phyloP scores from a whole-genome alignment of 2,888 invertebrate species.

The Nyleta sp. region DNA sequence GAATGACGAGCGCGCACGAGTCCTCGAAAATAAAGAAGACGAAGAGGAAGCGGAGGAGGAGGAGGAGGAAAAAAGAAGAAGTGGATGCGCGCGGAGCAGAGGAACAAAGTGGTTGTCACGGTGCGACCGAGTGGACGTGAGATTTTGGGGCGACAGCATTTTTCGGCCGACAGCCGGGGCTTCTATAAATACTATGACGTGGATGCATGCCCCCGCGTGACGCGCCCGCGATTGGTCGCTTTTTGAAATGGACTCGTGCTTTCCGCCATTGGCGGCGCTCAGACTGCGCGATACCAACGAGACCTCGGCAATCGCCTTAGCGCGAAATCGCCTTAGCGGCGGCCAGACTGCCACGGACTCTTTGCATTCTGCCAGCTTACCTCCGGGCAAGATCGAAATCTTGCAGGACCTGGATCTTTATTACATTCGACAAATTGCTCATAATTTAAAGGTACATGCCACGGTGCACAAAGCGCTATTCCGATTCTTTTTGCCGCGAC shows the following conservation, averaged over 20 bases:
- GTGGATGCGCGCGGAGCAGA: not conserved
- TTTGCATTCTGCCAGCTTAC: conserved; percentile 57
- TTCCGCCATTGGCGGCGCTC: conserved; percentile 83
- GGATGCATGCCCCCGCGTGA: conserved; percentile 17
- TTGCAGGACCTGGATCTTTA: conserved; percentile 84
- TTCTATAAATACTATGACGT: conserved; percentile 38
- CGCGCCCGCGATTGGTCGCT: conserved; percentile 16
- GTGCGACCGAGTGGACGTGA: not conserved
- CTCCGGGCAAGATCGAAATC: conserved; percentile 82
- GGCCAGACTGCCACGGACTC: conserved; percentile 70
- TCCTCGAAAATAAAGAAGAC: conserved; percentile 32
- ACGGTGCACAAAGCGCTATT: not conserved
- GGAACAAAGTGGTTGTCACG: not conserved
- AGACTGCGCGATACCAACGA: conserved; percentile 79
- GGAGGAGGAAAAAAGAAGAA: conserved; percentile 1
- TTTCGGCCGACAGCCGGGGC: too few species aligned
- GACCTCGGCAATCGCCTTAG: conserved; percentile 70
- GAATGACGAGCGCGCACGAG: conserved; percentile 31
- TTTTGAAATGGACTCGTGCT: conserved; percentile 83
- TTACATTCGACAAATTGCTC: conserved; percentile 84
- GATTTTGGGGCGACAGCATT: not conserved
- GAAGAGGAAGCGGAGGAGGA: too few species aligned
- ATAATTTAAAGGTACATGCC: conserved; percentile 83
- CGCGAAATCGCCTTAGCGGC: conserved; percentile 76
- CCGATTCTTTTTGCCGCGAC: too few species aligned